Conservation (phyloP, 2,113 vertebrate genomes). For the Paedocypris sp. region DNA sequence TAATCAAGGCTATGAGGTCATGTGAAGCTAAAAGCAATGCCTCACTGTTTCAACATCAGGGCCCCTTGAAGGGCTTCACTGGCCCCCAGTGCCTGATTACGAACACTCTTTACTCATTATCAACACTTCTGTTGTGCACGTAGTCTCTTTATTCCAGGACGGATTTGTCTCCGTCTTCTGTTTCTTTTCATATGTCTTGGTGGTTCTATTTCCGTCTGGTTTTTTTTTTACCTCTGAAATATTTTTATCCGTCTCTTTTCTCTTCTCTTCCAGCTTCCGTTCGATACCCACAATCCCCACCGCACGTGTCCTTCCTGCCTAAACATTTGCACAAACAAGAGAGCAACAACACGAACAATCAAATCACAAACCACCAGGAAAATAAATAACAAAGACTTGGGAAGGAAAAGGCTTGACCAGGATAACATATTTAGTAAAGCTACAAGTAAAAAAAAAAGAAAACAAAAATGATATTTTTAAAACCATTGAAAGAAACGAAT, state of each 20-base stretch:
- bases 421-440: no score
- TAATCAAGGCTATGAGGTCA: slow-evolving; percentile 25
- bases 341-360: slow-evolving; percentile 23
- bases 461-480: neutral
- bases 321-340: slow-evolving; percentile 53
- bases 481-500: neutral
- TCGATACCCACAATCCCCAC: slow-evolving; percentile 97
- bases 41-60: neutral
- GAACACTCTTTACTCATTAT: neutral
- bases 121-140: neutral
- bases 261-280: slow-evolving; percentile 93
- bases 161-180: neutral
- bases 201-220: slow-evolving; percentile 4
- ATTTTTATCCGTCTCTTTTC: slow-evolving; percentile 98
- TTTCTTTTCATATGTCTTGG: neutral
- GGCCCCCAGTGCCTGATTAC: neutral
- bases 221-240: slow-evolving; percentile 88
- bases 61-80: neutral
- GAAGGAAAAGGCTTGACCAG: slow-evolving; percentile 30
- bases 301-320: slow-evolving; percentile 88
- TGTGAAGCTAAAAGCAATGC: neutral
- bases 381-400: slow-evolving; percentile 3
- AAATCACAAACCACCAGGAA: neutral
- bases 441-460: no score
- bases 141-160: neutral